Base-by-base conservation (phyloP, 1,140 invertebrate species). In the Calycopis cecrops region DNA sequence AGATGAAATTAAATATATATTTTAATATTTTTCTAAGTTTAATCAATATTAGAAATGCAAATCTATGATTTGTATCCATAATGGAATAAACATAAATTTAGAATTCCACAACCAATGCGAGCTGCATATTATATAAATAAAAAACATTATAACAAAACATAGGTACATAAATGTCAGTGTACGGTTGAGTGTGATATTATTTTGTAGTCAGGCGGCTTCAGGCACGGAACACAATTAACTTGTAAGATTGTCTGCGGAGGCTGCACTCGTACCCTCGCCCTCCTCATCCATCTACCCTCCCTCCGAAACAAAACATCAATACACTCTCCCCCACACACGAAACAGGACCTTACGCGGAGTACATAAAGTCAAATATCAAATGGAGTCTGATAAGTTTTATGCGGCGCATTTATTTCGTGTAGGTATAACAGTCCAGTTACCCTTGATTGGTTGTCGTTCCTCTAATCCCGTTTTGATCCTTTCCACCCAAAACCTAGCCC, bases 381-480 rank as follows among this genome's bases (percentile, higher is more conserved):
- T 67, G 52, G 11, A n/a, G 0, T 11, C 42, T 59, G 65, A 73
- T 65, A 76, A 85, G 76, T 87, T 87, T 85, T 85, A 85, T 83
- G 80, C 76, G 78, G 66, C 77, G 79, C 79, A 87, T 87, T 85
- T 87, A 87, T 87, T 85, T 87, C 73, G 72, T 75, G 81, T 87
- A 87, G 84, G 80, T 87, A 87, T 87, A 87, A 63, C 87, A 87
- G 87, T 88, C 87, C 85, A 87, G 85, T 88, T 88, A 87, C 82
- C 87, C 87, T 88, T 88, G 87, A 88, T 88, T 88, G 87, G 87
- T 88, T 88, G 87, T 88, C 87, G 87, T 87, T 88, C 81, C 76
- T 84, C 83, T 88, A 88, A 88, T 88, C 87, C 86, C 80, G 69
- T 77, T 84, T 87, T 85, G 85, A 87, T 87, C 84, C 83, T 87